Base-by-base conservation (phyloP, 2,888 invertebrate genomes). In the Sclerodermus sp. region DNA sequence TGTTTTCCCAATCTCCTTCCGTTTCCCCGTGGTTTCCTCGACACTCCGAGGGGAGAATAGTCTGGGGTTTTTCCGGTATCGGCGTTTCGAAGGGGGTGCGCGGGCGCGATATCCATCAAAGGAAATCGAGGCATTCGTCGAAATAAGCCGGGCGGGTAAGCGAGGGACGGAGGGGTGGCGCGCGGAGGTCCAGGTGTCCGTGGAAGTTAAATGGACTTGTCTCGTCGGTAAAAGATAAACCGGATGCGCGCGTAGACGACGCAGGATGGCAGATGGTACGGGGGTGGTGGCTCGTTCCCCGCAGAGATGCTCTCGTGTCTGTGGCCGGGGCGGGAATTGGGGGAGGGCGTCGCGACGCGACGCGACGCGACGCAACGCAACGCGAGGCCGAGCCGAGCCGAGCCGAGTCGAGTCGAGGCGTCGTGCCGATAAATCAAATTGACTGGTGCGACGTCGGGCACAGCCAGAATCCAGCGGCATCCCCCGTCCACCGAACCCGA, bases 361-460 rank as follows among this genome's bases (percentile, higher is more conserved):
- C 23, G 37, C 44, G 44, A 46, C 40, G 18, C 34, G 29, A 36
- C 13, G 41, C 30, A 42, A 29, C 40, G 12, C 38, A 40, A 16
- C 29, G 41, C n/a, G 44, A 47, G 13, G 18, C 30, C 16, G 31
- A 15, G 49, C 38, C 38, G 42, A 39, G 32, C 14, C 23, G 42
- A 31, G 53, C 54, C 62, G 57, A 61, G 56, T 57, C 56, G 64
- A 61, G 51, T 62, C 63, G 53, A 61, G 61, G 62, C 61, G 62
- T 62, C 62, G 62, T 59, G 61, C 55, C 69, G 62, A 74, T 75
- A 74, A 73, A 74, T 74, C 74, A 74, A 72, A 70, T 68, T 70
- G 70, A 68, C 68, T 70, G 67, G 70, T 72, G 61, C 63, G 64
- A 70, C 65, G 68, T 72, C 70, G 65, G 53, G 60, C 61, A 62